Conservation (phyloP, 2,113 vertebrate species). For the Lathamus discolor region DNA sequence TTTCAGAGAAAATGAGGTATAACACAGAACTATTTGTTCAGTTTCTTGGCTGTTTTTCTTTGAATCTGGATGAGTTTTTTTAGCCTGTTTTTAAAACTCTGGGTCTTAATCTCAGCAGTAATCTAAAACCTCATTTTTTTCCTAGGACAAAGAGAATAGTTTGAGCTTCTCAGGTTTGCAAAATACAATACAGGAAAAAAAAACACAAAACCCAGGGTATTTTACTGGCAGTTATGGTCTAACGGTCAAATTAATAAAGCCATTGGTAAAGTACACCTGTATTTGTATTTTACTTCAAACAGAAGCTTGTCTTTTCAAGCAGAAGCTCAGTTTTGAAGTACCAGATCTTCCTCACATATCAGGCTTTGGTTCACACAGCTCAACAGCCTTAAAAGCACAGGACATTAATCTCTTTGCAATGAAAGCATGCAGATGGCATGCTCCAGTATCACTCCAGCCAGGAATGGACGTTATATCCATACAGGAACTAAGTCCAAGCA, state of each 20-base stretch:
- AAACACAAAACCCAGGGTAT: background rate
- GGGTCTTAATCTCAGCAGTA: background rate
- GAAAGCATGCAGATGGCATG: accelerated
- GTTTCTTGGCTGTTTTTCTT: background rate
- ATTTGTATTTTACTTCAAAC: background rate
- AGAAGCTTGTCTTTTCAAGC: background rate
- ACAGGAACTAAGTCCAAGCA: background rate
- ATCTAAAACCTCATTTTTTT: background rate
- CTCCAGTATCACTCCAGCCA: background rate
- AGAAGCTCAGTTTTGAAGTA: background rate
- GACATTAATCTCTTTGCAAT: background rate
- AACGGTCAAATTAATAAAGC: background rate
- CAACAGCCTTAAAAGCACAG: background rate
- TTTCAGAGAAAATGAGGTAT: background rate
- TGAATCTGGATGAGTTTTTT: background rate
- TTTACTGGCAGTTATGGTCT: background rate
- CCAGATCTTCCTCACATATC: background rate
- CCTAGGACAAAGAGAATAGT: background rate
- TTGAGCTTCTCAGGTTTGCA: background rate
- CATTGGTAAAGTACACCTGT: background rate
- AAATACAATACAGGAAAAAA: background rate
- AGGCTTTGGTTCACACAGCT: accelerated
- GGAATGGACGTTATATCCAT: background rate
- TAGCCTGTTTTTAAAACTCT: background rate
- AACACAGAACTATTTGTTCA: background rate